Evolutionary conservation across 1,140 invertebrate species (phyloP), one percentile per base, ranked within the genome.

Genomic region (Paralvinella palmiformis): DNA sequence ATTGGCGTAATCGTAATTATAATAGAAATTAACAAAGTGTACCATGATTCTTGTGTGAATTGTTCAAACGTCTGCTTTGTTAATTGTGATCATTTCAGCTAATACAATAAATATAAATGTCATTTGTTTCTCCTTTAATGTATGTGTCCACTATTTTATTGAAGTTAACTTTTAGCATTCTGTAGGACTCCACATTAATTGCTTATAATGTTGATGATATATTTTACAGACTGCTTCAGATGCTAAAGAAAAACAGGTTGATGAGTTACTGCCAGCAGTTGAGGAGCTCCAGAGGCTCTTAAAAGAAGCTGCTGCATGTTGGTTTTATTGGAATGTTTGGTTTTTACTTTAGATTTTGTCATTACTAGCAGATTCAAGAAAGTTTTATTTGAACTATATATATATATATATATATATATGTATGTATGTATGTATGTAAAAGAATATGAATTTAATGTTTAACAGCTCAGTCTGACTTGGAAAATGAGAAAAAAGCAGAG

Each of bases 201-300:
- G n/a, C n/a, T n/a, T n/a, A n/a, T n/a, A n/a, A n/a, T n/a, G n/a
- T n/a, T n/a, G n/a, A n/a, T n/a, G n/a, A n/a, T n/a, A n/a, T n/a
- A n/a, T n/a, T n/a, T 65, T 69, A 71, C 74, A 82, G 75, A 61
- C 57, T 48, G 87, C 89, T 75, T 84, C 85, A 71, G 87, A 89
- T 68, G 90, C 92, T 70, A 85, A 86, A 6, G 85, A 88, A 65
- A 79, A 84, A n/a, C 90, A 92, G 80, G 85, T 86, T 17, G 85
- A 87, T 59, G 89, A 92, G 79, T 80, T 94, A 33, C 85, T 86
- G 37, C 85, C 86, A 65, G 91, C 88, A 5, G 87, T 94, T 27
- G 82, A 85, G 41, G 91, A 94, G 75, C 77, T 94, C 44, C 91
- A 92, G 73, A 85, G 86, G 53, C 75, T 94, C 59, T 76, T 94